Base-by-base conservation (phyloP, 2,797 vertebrate genomes). In the Urosaurus nigricauda region DNA sequence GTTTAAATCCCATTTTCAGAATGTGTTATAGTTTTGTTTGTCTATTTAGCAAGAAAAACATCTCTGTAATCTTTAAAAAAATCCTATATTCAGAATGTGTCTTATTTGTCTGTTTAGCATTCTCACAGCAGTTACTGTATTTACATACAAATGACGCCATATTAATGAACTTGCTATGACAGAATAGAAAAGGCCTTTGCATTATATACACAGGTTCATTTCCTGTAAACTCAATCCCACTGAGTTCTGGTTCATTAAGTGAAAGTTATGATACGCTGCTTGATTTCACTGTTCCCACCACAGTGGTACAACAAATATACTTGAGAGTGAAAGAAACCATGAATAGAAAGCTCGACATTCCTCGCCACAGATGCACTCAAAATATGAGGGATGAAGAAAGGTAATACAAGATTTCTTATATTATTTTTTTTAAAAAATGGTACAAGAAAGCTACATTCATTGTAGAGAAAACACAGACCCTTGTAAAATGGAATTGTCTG, bases 401-500 rank as follows among this genome's bases (percentile, higher is more conserved):
- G 75, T 90, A 87, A 93, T 88, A 85, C 47, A 73, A 83, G 79
- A 88, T 86, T 92, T 91, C 92, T 92, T 94, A 51, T 51, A 51
- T 90, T 60, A 75, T 58, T 58, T 58, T 58, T 58, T 58, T 58
- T 58, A 14, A 58, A 60, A 60, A 60, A 47, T 51, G 73, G 90
- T 89, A 84, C 84, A 73, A 88, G 94, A 70, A 87, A 91, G 90
- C 84, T 12, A 63, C 82, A 89, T 94, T 92, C 93, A 90, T 77
- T 92, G 91, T 29, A 91, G 85, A 92, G 84, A 88, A 94, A 94
- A 93, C 63, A 81, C 85, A 95, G 92, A 89, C 85, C 86, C 92
- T 89, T 94, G 94, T 92, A 94, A 95, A 93, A 95, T 84, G 88
- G 74, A 77, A 88, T 92, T 93, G 93, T 93, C 92, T 95, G 90